A percentile compares a stretch with the other conserved stretches of the same genome.
These are phyloP conservation scores for Agrenia bidenticulata DNA, from an alignment of 2,888 invertebrate genomes.

Conservation along the genomic window DNA sequence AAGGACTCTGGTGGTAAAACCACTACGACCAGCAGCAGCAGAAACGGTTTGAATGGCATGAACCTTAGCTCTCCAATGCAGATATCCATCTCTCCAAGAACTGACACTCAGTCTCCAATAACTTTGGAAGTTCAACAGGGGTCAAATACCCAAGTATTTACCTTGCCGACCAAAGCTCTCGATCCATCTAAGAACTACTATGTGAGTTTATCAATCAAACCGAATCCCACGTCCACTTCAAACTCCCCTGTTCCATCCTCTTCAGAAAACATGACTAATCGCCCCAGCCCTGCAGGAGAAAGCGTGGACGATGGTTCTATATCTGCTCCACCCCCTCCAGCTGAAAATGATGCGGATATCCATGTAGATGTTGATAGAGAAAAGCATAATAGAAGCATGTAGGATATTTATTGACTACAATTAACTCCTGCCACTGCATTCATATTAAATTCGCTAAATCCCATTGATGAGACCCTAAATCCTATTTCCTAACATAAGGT, in stretches of 20 bases:
- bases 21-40: slow-evolving; percentile 19
- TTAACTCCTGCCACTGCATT: too few species aligned
- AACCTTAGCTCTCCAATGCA: slow-evolving; percentile 39
- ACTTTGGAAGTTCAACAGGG: slow-evolving; percentile 52
- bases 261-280: slow-evolving; percentile 3
- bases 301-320: slow-evolving; percentile 37
- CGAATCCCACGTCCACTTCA: slow-evolving; percentile 28
- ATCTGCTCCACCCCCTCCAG: slow-evolving; percentile 44
- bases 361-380: slow-evolving; percentile 31
- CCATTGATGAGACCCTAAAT: too few species aligned
- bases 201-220: slow-evolving; percentile 85
- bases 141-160: slow-evolving; percentile 73
- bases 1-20: slow-evolving; percentile 28
- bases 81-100: slow-evolving; percentile 40
- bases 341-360: slow-evolving; percentile 33
- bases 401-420: too few species aligned
- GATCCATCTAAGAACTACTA: slow-evolving; percentile 88
- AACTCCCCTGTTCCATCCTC: slow-evolving; percentile 26
- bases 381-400: slow-evolving; percentile 42
- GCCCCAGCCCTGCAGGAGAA: slow-evolving; percentile 34
- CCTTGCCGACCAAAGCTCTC: slow-evolving; percentile 80
- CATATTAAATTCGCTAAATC: too few species aligned
- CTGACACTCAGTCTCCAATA: slow-evolving; percentile 47
- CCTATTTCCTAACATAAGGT: too few species aligned
- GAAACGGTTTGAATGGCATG: slow-evolving; percentile 7